Evolutionary conservation across 64 coral and sea anemone species (phyloP).

Genomic region (Exaiptasia diaphana): DNA sequence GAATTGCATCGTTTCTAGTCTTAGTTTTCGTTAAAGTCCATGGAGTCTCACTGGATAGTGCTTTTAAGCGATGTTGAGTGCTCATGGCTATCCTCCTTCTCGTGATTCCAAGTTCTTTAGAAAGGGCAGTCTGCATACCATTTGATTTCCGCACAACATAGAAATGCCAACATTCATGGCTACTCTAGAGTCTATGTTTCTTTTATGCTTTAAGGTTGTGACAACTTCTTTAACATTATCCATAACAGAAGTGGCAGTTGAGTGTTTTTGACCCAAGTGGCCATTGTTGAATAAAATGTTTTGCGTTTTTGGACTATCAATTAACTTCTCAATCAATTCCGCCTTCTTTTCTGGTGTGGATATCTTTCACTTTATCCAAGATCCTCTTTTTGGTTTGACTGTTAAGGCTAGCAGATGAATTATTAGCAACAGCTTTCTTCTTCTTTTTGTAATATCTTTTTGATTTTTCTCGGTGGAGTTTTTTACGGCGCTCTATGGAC

Average conservation of each 20-base stretch:
- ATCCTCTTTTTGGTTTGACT: neutral
- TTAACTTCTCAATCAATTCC: neutral
- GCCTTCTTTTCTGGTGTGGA: neutral
- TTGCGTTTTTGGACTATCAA: neutral
- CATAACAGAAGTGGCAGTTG: too few species aligned
- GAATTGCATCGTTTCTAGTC: neutral
- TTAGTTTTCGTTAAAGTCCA: neutral
- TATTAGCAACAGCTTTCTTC: neutral
- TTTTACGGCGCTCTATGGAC: neutral
- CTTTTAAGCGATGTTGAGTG: neutral
- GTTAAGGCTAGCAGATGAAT: neutral
- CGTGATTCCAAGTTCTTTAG: neutral
- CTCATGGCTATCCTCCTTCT: neutral
- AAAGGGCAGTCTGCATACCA: neutral
- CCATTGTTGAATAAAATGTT: neutral
- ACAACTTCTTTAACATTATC: neutral
- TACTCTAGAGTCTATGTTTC: neutral
- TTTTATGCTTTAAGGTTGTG: neutral
- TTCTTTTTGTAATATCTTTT: neutral
- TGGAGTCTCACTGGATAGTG: neutral
- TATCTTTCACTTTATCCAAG: constrained; percentile 3
- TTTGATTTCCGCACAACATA: neutral
- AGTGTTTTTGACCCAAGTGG: too few species aligned
- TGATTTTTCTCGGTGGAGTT: neutral
- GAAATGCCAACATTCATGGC: neutral